phyloP scores from a whole-genome alignment of 2,113 vertebrate species.

The Mormoops blainvillei region DNA sequence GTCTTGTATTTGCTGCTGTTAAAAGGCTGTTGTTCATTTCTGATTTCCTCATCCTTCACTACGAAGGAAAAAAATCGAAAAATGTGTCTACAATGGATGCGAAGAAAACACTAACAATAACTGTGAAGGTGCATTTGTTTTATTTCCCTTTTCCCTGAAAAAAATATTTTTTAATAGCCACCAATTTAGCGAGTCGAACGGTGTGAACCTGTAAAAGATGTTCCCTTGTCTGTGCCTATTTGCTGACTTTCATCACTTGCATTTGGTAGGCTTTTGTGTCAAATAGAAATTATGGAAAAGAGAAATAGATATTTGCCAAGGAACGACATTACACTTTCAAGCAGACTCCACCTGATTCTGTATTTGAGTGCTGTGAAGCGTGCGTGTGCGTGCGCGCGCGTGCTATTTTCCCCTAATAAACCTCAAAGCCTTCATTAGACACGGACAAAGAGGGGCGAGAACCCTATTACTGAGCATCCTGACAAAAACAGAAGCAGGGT shows the following conservation, averaged over 20 bases:
- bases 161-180: not conserved
- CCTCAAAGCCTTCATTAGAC: slow-evolving; percentile 5
- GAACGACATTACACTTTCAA: not conserved
- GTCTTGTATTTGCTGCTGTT: slow-evolving; percentile 70
- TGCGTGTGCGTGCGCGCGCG: not conserved
- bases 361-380: not conserved
- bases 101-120: slow-evolving; percentile 36
- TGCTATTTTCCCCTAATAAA: not conserved
- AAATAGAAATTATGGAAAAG: slow-evolving; percentile 27
- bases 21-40: slow-evolving; percentile 68
- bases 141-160: not conserved
- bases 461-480: slow-evolving; percentile 21
- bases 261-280: slow-evolving; percentile 13
- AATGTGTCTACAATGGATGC: not conserved
- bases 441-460: slow-evolving; percentile 7
- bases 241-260: not conserved
- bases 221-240: not conserved
- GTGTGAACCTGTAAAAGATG: not conserved
- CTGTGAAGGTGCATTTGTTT: slow-evolving; percentile 56
- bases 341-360: slow-evolving; percentile 6
- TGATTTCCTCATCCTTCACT: slow-evolving; percentile 9
- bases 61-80: slow-evolving; percentile 19
- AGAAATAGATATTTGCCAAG: slow-evolving; percentile 28
- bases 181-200: not conserved
- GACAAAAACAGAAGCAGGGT: slow-evolving; percentile 24